Percentiles rank a stretch among this genome's conserved stretches.
These are phyloP conservation scores for Microtus montanus DNA, from an alignment of 2,113 vertebrate species.

Conservation along the genomic window DNA sequence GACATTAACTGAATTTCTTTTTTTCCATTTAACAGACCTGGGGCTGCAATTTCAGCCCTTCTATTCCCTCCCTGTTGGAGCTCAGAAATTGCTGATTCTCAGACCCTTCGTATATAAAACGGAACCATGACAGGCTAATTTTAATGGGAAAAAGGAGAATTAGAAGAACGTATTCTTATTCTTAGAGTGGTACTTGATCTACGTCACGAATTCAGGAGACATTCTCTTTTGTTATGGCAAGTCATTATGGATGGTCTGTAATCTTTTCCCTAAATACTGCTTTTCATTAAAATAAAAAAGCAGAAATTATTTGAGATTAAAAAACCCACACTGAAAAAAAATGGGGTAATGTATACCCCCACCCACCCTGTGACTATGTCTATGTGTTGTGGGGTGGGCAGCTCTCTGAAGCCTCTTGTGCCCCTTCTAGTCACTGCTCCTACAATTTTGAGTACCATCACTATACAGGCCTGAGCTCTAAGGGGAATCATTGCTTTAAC, in stretches of 20 bases:
- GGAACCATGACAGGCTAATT: neutral
- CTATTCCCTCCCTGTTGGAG: neutral
- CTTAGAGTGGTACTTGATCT: neutral
- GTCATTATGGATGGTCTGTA: neutral
- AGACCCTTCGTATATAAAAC: neutral
- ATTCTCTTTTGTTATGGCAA: neutral
- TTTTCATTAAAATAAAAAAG: too few relatives aligned
- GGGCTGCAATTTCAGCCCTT: neutral
- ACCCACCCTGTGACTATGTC: neutral
- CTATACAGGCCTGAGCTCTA: neutral
- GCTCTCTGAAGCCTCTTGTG: neutral
- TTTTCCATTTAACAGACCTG: neutral
- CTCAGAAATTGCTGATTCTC: neutral
- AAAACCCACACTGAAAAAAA: conserved; percentile 1
- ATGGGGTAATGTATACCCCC: neutral
- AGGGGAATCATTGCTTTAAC: neutral
- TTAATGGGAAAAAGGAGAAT: neutral
- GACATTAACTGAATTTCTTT: conserved; percentile 1
- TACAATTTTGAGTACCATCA: neutral
- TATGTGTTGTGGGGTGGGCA: neutral
- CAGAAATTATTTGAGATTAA: neutral
- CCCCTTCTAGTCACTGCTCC: neutral
- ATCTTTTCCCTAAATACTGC: neutral
- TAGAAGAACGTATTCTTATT: neutral
- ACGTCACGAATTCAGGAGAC: neutral